Base-by-base conservation (phyloP, 2,797 vertebrate genomes). In the Garrulus glandarius region DNA sequence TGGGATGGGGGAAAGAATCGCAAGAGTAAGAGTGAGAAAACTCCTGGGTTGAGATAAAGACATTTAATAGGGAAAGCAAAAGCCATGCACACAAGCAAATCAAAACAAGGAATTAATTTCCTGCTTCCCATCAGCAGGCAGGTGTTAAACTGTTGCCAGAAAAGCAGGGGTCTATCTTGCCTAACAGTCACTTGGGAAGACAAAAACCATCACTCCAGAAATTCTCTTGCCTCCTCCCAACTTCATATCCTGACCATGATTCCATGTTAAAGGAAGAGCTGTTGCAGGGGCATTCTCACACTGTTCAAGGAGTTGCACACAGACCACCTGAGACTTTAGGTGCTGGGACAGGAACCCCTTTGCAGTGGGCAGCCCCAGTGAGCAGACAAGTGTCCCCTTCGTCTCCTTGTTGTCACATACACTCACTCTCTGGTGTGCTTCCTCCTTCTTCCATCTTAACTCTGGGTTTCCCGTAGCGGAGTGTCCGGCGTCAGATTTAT, bases 231-330 rank as follows among this genome's bases (percentile, higher is more conserved):
- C 27, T 76, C 17, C 36, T 76, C 22, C 13, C 16, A n/a, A 16
- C 19, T 82, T 75, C n/a, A 15, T n/a, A 14, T 55, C 15, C 47
- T 60, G 22, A 47, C 9, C 32, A 24, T 47, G 61, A 23, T 75
- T 30, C 34, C 30, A 5, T 41, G 13, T 69, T 37, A 24, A 81
- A 75, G 69, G 15, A 55, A 19, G n/a, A 68, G 61, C 30, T 41
- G 52, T 55, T 60, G 41, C 26, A 41, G 39, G 34, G 53, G 69
- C 55, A 12, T 61, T 61, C 32, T 82, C 36, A 32, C 34, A 5
- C 13, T 43, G 22, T 53, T 60, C 0, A 2, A 68, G 32, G 32
- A 61, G 22, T 68, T 0, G 0, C 15, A n/a, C 41, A 4, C 32
- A n/a, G 22, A 41, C 30, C 41, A 36, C 10, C 15, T 0, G 0